Conservation (phyloP, 2,797 vertebrate genomes). For the Premnoplex brunnescens region DNA sequence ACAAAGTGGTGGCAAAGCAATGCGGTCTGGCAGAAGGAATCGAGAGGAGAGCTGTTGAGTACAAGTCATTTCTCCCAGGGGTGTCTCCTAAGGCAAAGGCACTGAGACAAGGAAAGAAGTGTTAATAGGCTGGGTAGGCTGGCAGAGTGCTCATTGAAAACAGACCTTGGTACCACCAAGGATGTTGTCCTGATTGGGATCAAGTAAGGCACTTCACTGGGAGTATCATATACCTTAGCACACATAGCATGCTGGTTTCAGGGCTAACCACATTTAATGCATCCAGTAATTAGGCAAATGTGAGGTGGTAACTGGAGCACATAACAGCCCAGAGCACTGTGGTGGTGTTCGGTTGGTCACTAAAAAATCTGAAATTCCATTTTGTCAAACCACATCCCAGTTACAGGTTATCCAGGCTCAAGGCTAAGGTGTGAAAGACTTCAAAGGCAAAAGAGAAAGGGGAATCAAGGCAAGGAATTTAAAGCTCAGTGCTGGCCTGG, state of each 20-base stretch:
- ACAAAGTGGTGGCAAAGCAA: neutral
- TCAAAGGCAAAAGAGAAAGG: neutral
- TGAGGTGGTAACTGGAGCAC: neutral
- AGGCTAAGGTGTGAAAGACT: neutral
- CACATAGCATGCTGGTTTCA: neutral
- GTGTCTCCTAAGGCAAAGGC: neutral
- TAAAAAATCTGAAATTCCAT: neutral
- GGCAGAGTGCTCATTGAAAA: neutral
- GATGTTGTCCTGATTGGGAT: neutral
- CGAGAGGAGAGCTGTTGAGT: neutral
- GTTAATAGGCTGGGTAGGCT: neutral
- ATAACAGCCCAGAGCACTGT: neutral
- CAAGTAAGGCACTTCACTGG: neutral
- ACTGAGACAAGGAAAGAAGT: neutral
- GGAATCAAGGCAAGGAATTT: neutral
- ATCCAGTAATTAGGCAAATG: neutral
- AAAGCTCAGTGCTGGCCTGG: neutral
- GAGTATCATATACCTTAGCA: neutral
- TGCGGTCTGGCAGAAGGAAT: neutral
- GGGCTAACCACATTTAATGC: neutral
- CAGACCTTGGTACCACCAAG: neutral
- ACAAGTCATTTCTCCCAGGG: neutral
- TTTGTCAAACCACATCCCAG: neutral
- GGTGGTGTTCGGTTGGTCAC: neutral
- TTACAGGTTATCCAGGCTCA: neutral